phyloP scores from a whole-genome alignment of 1,140 invertebrate species.

The Diabrotica virgifera region DNA sequence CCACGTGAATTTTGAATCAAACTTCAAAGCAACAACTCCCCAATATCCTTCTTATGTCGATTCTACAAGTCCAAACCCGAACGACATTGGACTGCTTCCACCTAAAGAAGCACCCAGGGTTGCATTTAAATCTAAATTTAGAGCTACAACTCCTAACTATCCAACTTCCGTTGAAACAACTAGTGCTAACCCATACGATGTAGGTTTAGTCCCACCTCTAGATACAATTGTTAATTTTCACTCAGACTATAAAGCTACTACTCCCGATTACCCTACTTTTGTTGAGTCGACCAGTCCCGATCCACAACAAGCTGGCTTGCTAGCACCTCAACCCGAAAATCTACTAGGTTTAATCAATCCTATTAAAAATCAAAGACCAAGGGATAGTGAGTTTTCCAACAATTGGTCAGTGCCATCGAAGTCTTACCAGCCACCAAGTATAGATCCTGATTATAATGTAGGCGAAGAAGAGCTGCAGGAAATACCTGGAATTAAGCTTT shows the following conservation, averaged over 20 bases:
- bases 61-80: constrained; percentile 30
- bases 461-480: constrained; percentile 20
- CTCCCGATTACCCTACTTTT: constrained; percentile 35
- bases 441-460: constrained; percentile 24
- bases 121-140: constrained; percentile 30
- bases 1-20: constrained; percentile 28
- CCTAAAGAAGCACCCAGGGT: constrained; percentile 14
- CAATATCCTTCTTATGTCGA: constrained; percentile 36
- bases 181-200: constrained; percentile 27
- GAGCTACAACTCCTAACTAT: constrained; percentile 39
- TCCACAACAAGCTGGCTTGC: constrained; percentile 15
- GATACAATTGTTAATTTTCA: neutral
- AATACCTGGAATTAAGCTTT: constrained; percentile 21
- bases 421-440: constrained; percentile 33
- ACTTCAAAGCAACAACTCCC: constrained; percentile 39
- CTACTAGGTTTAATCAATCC: neutral
- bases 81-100: constrained; percentile 27
- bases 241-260: constrained; percentile 30
- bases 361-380: neutral
- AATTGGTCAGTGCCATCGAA: constrained; percentile 20
- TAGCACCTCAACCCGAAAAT: neutral
- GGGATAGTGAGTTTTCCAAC: neutral
- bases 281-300: constrained; percentile 34
- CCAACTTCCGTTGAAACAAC: constrained; percentile 34
- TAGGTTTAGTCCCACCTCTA: constrained; percentile 27